phyloP scores from a whole-genome alignment of 2,797 vertebrate species.

The Phaenicophaeus curvirostris region DNA sequence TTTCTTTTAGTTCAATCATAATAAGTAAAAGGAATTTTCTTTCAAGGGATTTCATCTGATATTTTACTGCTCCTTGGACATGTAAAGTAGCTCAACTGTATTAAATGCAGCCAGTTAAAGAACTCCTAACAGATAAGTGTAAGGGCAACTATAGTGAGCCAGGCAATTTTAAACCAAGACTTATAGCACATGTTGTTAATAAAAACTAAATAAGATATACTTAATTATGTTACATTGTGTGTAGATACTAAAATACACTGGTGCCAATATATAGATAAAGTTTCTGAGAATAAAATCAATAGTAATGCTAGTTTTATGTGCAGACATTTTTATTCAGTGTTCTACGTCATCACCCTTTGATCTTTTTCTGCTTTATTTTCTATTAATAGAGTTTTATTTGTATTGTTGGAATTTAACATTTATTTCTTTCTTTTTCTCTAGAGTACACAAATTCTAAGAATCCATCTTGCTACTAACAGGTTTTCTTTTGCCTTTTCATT shows the following conservation, averaged over 20 bases:
- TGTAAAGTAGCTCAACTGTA: background rate
- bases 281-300: conserved; percentile 1
- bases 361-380: conserved; percentile 34
- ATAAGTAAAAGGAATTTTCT: background rate
- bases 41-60: background rate
- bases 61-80: background rate
- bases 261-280: background rate
- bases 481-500: conserved; percentile 83
- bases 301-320: background rate
- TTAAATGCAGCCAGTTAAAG: background rate
- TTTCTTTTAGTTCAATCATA: background rate
- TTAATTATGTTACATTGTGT: background rate
- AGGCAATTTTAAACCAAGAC: background rate
- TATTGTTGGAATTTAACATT: conserved; percentile 58
- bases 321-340: conserved; percentile 10
- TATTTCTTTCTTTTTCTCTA: conserved; percentile 61
- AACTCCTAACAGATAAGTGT: background rate
- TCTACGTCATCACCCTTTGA: conserved; percentile 30
- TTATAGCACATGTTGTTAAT: background rate
- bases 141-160: background rate
- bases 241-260: background rate
- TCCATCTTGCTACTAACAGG: conserved; percentile 88
- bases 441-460: conserved; percentile 70
- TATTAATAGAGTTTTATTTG: conserved; percentile 45
- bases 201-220: background rate